These are phyloP conservation scores for Diabrotica virgifera DNA, from an alignment of 1,140 invertebrate species.

Conservation along the genomic window DNA sequence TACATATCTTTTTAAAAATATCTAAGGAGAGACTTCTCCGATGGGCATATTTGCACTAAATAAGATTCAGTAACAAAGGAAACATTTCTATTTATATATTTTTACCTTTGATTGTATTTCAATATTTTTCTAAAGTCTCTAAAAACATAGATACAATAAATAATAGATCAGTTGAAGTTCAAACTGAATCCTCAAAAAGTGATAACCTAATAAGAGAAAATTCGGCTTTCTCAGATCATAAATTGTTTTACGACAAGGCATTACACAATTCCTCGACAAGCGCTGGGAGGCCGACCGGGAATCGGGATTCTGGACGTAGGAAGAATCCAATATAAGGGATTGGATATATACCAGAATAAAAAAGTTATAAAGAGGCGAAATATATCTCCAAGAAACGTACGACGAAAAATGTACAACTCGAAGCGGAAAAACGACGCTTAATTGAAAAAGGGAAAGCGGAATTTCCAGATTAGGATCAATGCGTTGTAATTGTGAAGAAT, in stretches of 20 bases:
- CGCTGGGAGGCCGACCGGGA: neutral
- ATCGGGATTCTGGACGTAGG: neutral
- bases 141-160: too few relatives aligned
- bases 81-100: too few relatives aligned
- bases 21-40: too few relatives aligned
- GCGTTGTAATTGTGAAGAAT: neutral
- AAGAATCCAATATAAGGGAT: conserved; percentile 2
- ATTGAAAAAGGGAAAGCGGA: neutral
- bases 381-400: neutral
- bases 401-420: neutral
- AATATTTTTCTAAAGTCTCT: too few relatives aligned
- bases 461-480: neutral
- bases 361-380: conserved; percentile 1
- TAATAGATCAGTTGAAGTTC: too few relatives aligned
- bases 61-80: too few relatives aligned
- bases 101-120: too few relatives aligned
- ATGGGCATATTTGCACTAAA: too few relatives aligned
- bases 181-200: too few relatives aligned
- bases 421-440: neutral
- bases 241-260: conserved; percentile 6
- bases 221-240: neutral
- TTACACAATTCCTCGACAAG: conserved; percentile 1
- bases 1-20: too few relatives aligned
- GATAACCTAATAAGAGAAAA: neutral
- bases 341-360: conserved; percentile 3